These are phyloP conservation scores for Lithophane ornitopus DNA, from an alignment of 2,888 invertebrate genomes.

Conservation along the genomic window DNA sequence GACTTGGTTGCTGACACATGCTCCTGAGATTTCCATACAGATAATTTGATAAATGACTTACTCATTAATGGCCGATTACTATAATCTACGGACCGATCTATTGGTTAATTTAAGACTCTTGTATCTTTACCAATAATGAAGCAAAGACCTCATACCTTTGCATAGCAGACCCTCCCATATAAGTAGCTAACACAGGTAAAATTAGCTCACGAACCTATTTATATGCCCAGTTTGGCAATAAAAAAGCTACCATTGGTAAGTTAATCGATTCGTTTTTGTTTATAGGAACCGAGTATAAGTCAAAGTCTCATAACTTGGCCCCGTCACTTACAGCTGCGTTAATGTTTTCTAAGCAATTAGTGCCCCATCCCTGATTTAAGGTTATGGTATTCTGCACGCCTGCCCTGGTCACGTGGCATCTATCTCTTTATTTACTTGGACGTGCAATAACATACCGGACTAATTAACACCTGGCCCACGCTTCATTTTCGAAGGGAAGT, in stretches of 20 bases:
- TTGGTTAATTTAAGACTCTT: too few relatives aligned
- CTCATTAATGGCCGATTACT: too few relatives aligned
- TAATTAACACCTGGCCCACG: slow-evolving; percentile 76
- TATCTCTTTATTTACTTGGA: slow-evolving; percentile 87
- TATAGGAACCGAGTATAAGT: too few relatives aligned
- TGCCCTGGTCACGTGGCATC: slow-evolving; percentile 86
- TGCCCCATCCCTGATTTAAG: slow-evolving; percentile 88
- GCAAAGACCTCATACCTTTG: too few relatives aligned
- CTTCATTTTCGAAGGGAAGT: slow-evolving; percentile 44
- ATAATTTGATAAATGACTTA: background rate
- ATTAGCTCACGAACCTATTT: too few relatives aligned
- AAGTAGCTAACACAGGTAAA: too few relatives aligned
- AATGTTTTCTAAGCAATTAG: slow-evolving; percentile 90
- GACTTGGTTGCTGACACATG: background rate
- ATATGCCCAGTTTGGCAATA: too few relatives aligned
- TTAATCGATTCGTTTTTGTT: too few relatives aligned
- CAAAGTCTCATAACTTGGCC: slow-evolving; percentile 67
- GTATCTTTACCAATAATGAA: too few relatives aligned
- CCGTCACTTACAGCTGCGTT: slow-evolving; percentile 73
- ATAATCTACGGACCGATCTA: too few relatives aligned
- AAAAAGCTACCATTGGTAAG: too few relatives aligned
- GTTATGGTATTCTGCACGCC: slow-evolving; percentile 83
- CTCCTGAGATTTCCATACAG: background rate
- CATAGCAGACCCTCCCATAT: too few relatives aligned
- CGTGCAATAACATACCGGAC: slow-evolving; percentile 80